Percentiles rank a stretch among this genome's conserved stretches.
Evolutionary conservation across 1,140 invertebrate genomes (phyloP).

Genomic region (Neodiprion pinetum): DNA sequence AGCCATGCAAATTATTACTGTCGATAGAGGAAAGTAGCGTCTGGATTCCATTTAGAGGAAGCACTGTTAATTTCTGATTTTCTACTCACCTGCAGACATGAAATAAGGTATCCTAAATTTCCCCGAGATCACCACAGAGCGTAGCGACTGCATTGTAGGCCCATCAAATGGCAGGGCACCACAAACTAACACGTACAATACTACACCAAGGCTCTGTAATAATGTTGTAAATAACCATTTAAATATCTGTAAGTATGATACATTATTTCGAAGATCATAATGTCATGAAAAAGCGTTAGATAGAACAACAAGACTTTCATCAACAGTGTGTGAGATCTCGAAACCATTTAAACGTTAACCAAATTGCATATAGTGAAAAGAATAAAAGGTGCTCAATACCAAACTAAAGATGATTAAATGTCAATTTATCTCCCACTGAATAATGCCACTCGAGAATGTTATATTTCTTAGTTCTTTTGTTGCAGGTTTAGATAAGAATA

Average conservation of each 20-base stretch:
- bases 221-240: constrained; percentile 29
- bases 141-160: constrained; percentile 80
- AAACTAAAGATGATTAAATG: neutral
- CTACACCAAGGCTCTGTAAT: constrained; percentile 88
- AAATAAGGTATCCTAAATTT: constrained; percentile 92
- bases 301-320: neutral
- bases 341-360: too few species aligned
- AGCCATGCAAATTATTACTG: too few species aligned
- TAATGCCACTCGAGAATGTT: neutral
- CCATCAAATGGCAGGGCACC: constrained; percentile 91
- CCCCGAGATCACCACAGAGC: constrained; percentile 84
- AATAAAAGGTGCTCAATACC: neutral
- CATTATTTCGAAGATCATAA: neutral
- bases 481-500: too few species aligned
- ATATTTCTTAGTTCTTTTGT: too few species aligned
- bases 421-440: too few species aligned
- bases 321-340: too few species aligned
- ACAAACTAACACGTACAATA: constrained; percentile 92
- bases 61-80: constrained; percentile 6
- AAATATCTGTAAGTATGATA: neutral
- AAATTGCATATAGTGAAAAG: neutral
- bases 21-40: too few species aligned
- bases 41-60: neutral
- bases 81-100: constrained; percentile 83
- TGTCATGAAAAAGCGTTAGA: neutral